These are phyloP conservation scores for Litocranius walleri DNA, from an alignment of 2,113 vertebrate species.

Conservation along the genomic window DNA sequence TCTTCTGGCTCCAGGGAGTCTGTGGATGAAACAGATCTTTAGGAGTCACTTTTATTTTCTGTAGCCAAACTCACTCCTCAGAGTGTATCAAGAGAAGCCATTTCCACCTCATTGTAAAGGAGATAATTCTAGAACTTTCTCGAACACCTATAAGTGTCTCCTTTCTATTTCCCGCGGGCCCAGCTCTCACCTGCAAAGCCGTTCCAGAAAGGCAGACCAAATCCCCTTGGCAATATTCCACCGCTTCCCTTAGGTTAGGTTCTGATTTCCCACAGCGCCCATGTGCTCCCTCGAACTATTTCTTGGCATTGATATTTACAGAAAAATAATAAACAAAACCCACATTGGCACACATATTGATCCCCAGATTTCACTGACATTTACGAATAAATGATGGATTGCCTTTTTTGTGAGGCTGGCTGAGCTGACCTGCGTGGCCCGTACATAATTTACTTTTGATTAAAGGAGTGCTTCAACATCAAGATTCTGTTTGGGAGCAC, in stretches of 20 bases:
- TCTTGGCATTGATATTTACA: slow-evolving; percentile 63
- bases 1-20: background rate
- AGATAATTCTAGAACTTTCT: background rate
- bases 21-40: background rate
- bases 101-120: background rate
- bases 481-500: slow-evolving; percentile 64
- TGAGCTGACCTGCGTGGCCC: slow-evolving; percentile 79
- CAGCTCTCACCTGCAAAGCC: background rate
- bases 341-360: slow-evolving; percentile 74
- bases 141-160: background rate
- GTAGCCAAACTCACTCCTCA: background rate
- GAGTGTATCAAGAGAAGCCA: background rate
- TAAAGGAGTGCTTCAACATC: slow-evolving; percentile 84
- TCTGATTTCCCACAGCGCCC: slow-evolving; percentile 43
- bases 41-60: background rate
- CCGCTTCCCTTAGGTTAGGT: background rate
- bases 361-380: slow-evolving; percentile 83
- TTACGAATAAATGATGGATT: slow-evolving; percentile 86
- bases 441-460: slow-evolving; percentile 88
- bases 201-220: background rate
- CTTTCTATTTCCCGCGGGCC: background rate
- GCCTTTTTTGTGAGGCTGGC: slow-evolving; percentile 78
- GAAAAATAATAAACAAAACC: slow-evolving; percentile 77
- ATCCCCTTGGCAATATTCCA: background rate
- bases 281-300: background rate